These are phyloP conservation scores for Eumerus sabulonum DNA, from an alignment of 2,888 invertebrate genomes.

Conservation along the genomic window DNA sequence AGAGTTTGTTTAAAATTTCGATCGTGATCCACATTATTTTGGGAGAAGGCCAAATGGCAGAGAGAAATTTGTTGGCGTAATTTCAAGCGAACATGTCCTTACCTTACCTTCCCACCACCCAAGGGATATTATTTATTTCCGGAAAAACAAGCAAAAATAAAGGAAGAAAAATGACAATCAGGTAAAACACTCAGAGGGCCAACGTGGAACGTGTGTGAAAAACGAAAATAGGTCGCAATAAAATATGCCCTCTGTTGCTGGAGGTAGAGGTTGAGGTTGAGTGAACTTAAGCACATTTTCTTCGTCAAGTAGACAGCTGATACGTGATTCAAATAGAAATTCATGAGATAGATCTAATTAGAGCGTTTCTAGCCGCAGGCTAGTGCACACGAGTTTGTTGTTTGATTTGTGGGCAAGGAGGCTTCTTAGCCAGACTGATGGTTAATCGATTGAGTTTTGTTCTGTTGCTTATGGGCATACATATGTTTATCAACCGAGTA, in stretches of 20 bases:
- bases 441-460: constrained; percentile 46
- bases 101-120: constrained; percentile 21
- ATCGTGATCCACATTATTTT: constrained; percentile 1
- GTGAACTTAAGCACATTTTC: constrained; percentile 30
- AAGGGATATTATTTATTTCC: constrained; percentile 35
- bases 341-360: constrained; percentile 52
- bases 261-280: constrained; percentile 31
- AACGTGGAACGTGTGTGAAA: constrained; percentile 9
- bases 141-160: constrained; percentile 3
- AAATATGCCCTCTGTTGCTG: constrained; percentile 17
- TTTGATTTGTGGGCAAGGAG: constrained; percentile 1
- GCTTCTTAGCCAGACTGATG: constrained; percentile 48
- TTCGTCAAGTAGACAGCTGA: constrained; percentile 37
- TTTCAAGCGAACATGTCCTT: constrained; percentile 39
- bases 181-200: constrained; percentile 28
- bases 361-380: constrained; percentile 25
- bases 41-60: constrained; percentile 31
- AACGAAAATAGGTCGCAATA: constrained; percentile 38
- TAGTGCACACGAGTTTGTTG: constrained; percentile 38
- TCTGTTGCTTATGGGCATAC: too few relatives aligned
- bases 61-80: constrained; percentile 34
- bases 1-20: neutral
- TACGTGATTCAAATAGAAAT: constrained; percentile 51
- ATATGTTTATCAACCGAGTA: too few relatives aligned
- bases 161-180: constrained; percentile 39